These are phyloP conservation scores for Subacronicta megacephala DNA, from an alignment of 2,888 invertebrate species.

Conservation along the genomic window DNA sequence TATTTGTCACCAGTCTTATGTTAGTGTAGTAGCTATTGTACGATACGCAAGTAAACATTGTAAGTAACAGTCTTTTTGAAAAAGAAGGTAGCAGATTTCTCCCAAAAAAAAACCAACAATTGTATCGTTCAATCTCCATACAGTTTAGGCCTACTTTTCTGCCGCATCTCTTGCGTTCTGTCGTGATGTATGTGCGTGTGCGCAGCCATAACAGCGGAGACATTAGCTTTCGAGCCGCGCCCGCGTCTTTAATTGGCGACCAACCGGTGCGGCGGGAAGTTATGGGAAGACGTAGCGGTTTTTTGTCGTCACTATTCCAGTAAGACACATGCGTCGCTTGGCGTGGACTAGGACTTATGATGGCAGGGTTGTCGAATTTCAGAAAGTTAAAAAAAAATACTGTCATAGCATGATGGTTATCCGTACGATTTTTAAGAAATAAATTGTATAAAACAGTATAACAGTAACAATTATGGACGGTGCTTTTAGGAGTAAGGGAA, in stretches of 20 bases:
- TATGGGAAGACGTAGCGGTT: constrained; percentile 69
- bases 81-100: too few species aligned
- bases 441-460: too few species aligned
- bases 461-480: too few species aligned
- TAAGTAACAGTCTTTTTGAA: too few species aligned
- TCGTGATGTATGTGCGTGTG: constrained; percentile 33
- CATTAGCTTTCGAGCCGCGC: constrained; percentile 63
- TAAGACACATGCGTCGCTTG: constrained; percentile 47
- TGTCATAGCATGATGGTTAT: too few species aligned
- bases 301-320: constrained; percentile 56
- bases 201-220: constrained; percentile 36
- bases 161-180: constrained; percentile 16
- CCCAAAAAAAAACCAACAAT: constrained; percentile 8
- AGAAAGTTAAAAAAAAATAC: too few species aligned
- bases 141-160: constrained; percentile 35
- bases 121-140: constrained; percentile 11
- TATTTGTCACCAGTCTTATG: too few species aligned
- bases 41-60: too few species aligned
- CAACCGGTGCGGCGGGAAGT: constrained; percentile 60
- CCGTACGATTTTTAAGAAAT: too few species aligned
- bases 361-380: constrained; percentile 23
- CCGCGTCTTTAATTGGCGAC: constrained; percentile 59
- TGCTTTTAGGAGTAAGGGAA: too few species aligned
- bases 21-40: too few species aligned
- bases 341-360: constrained; percentile 45